phyloP scores from a whole-genome alignment of 2,797 vertebrate genomes.

The Poeciliopsis gracilis region DNA sequence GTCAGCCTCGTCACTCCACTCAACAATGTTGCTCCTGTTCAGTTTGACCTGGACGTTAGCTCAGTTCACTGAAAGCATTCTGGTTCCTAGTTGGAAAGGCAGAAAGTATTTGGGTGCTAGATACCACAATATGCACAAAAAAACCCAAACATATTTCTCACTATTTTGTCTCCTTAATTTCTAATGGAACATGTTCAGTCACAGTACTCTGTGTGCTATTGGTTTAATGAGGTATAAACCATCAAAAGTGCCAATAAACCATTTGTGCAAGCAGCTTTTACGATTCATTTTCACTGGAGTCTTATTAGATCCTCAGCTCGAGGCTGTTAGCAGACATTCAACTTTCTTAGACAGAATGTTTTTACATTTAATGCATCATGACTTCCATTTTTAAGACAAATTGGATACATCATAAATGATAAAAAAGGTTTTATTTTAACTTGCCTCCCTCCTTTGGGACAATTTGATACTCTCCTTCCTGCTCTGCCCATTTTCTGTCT shows the following conservation, averaged over 20 bases:
- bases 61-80: background rate
- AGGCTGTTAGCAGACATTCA: too few species aligned
- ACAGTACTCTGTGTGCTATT: background rate
- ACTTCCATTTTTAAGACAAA: too few species aligned
- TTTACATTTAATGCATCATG: too few species aligned
- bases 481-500: background rate
- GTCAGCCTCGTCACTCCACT: background rate
- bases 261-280: background rate
- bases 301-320: too few species aligned
- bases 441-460: background rate
- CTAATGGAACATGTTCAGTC: background rate
- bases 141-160: background rate
- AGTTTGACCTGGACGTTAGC: background rate
- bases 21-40: background rate
- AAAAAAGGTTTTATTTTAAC: too few species aligned
- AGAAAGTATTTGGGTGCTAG: background rate
- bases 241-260: background rate
- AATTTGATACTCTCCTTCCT: background rate
- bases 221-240: background rate
- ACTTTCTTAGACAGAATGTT: too few species aligned
- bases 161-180: background rate
- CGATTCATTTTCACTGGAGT: too few species aligned
- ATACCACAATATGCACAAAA: background rate
- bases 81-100: background rate
- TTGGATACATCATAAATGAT: too few species aligned